phyloP scores from a whole-genome alignment of 2,113 vertebrate species.

The Pterocles orientalis region DNA sequence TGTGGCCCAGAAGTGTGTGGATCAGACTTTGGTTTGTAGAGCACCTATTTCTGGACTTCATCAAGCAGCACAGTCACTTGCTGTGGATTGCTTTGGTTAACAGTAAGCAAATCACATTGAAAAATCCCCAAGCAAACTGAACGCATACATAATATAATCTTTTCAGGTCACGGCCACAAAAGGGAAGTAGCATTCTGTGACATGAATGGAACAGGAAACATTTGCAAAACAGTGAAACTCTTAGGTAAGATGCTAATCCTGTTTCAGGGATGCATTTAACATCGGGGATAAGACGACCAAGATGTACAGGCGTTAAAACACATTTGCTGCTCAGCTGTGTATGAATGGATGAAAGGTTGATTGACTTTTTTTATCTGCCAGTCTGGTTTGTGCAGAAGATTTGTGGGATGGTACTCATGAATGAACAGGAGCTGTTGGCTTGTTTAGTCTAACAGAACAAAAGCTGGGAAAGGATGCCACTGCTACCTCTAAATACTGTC shows the following conservation, averaged over 20 bases:
- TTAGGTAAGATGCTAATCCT: background rate
- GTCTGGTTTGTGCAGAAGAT: background rate
- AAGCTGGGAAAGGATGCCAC: background rate
- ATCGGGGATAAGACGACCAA: fast-evolving
- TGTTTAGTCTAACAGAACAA: slow-evolving; percentile 45
- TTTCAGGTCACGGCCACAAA: background rate
- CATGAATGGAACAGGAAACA: background rate
- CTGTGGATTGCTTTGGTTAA: background rate
- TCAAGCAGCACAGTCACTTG: background rate
- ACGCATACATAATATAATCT: background rate
- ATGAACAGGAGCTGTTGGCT: background rate
- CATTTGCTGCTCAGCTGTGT: background rate
- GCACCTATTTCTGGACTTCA: background rate
- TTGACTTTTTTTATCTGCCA: background rate
- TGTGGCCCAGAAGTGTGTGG: background rate
- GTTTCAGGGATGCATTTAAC: background rate
- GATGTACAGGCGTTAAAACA: background rate
- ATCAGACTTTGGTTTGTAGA: background rate
- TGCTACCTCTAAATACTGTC: background rate
- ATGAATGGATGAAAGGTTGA: background rate
- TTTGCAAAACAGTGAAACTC: background rate
- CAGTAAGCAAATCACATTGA: background rate
- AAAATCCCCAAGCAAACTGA: fast-evolving
- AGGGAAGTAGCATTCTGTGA: background rate
- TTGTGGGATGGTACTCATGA: background rate